These are phyloP conservation scores for Xiphophorus hellerii DNA, from an alignment of 2,113 vertebrate genomes.

Conservation along the genomic window DNA sequence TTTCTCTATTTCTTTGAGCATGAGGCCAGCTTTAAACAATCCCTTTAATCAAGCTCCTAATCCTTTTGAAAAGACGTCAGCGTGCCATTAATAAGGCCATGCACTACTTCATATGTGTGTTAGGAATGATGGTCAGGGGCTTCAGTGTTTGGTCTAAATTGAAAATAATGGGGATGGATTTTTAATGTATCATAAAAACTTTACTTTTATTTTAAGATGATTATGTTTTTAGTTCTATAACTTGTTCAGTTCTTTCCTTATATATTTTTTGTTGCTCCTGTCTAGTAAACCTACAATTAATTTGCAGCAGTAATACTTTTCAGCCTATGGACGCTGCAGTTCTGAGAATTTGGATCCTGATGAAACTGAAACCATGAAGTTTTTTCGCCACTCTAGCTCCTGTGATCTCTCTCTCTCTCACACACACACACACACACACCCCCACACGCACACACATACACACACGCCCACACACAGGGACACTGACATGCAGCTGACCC, in stretches of 20 bases:
- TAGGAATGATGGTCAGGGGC: constrained; percentile 38
- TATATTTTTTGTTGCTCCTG: background rate
- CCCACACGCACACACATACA: constrained; percentile 11
- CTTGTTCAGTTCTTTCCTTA: background rate
- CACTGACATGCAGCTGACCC: constrained; percentile 61
- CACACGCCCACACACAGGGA: constrained; percentile 8
- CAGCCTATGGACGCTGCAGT: background rate
- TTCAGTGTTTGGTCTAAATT: constrained; percentile 1
- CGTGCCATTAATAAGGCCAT: constrained; percentile 62
- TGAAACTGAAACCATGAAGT: constrained; percentile 27
- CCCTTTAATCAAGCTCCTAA: constrained; percentile 78
- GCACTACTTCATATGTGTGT: constrained; percentile 64
- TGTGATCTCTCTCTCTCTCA: background rate
- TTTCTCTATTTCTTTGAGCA: constrained; percentile 70
- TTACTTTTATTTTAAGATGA: background rate
- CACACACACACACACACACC: background rate
- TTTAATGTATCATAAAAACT: background rate
- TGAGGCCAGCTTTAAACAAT: constrained; percentile 70
- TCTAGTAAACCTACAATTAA: background rate
- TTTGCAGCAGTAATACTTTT: background rate
- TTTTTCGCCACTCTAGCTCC: constrained; percentile 13
- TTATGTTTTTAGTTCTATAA: background rate
- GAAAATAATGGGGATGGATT: background rate
- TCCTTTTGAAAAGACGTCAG: constrained; percentile 75
- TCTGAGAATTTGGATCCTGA: constrained; percentile 2